Evolutionary conservation across 1,140 invertebrate species (phyloP).

Genomic region (Hestina assimilis): DNA sequence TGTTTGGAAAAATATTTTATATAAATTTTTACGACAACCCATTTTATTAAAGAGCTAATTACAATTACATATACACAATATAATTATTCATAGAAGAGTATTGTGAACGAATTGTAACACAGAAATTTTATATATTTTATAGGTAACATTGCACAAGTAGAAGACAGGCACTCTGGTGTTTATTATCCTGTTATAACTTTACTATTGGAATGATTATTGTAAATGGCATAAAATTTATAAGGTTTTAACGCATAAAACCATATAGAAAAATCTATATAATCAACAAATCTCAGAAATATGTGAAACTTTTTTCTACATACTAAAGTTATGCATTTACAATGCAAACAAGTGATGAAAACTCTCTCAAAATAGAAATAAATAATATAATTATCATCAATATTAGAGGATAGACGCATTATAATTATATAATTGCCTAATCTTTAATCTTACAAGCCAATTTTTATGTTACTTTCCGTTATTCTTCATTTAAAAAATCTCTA

Average conservation of each 20-base stretch:
- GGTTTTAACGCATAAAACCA: neutral
- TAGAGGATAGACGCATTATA: too few relatives aligned
- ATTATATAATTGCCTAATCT: too few relatives aligned
- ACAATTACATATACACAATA: conserved; percentile 24
- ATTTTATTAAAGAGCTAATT: conserved; percentile 22
- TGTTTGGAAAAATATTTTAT: conserved; percentile 61
- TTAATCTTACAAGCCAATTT: too few relatives aligned
- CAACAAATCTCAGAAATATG: too few relatives aligned
- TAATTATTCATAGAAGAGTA: conserved; percentile 8
- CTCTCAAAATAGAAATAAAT: too few relatives aligned
- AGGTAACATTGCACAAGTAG: conserved; percentile 16
- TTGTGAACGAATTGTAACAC: conserved; percentile 11
- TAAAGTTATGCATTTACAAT: too few relatives aligned
- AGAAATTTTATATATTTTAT: conserved; percentile 1
- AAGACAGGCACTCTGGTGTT: conserved; percentile 52
- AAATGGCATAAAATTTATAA: neutral
- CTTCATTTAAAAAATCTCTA: too few relatives aligned
- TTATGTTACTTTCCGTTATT: too few relatives aligned
- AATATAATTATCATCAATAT: too few relatives aligned
- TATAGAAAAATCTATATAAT: too few relatives aligned
- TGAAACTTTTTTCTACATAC: too few relatives aligned
- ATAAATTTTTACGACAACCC: conserved; percentile 67
- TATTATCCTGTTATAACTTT: conserved; percentile 1
- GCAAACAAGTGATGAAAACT: too few relatives aligned
- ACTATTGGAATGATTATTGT: conserved; percentile 7